phyloP scores from a whole-genome alignment of 2,113 vertebrate genomes.

The Potamarius usumacintae region DNA sequence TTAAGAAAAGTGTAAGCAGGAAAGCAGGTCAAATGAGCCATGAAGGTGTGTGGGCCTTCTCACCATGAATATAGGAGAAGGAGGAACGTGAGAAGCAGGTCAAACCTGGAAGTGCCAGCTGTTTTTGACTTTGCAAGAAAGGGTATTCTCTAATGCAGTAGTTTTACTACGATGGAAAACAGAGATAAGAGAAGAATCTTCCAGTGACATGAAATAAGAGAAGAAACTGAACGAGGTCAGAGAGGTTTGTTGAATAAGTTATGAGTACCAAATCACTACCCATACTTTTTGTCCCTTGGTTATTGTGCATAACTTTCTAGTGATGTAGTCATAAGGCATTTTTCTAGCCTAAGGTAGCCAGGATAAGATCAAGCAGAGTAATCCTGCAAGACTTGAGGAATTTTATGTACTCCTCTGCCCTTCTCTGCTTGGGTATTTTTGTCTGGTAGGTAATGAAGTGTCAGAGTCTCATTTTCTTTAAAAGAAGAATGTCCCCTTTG shows the following conservation, averaged over 20 bases:
- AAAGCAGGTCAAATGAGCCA: slow-evolving; percentile 22
- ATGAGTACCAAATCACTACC: not conserved
- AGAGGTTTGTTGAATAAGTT: not conserved
- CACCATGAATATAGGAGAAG: not conserved
- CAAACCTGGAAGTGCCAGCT: not conserved
- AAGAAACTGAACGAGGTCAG: not conserved
- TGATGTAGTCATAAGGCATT: not conserved
- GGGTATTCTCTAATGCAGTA: not conserved
- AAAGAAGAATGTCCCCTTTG: slow-evolving; percentile 51
- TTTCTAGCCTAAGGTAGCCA: slow-evolving; percentile 7
- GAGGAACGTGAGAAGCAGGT: not conserved
- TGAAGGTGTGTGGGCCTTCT: slow-evolving; percentile 26
- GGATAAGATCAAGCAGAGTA: slow-evolving; percentile 34
- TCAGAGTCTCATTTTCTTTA: slow-evolving; percentile 1
- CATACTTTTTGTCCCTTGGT: not conserved
- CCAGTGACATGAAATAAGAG: slow-evolving; percentile 15
- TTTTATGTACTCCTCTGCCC: slow-evolving; percentile 29
- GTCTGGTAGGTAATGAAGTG: slow-evolving; percentile 40
- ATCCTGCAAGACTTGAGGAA: slow-evolving; percentile 1
- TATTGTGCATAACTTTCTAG: not conserved
- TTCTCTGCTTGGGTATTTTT: slow-evolving; percentile 39
- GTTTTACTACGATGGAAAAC: not conserved
- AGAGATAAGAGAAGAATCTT: slow-evolving; percentile 3
- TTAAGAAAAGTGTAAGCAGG: slow-evolving; percentile 20
- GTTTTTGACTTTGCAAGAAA: not conserved